A percentile compares a stretch with the other conserved stretches of the same genome.
phyloP scores from a whole-genome alignment of 2,113 vertebrate species.

The Pan troglodytes region NHGRI_mPanTro3-v2.1_pri NC_072402.2:27580001-27580500 shows the following conservation, averaged over 20 bases:
- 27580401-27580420: background rate
- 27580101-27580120: background rate
- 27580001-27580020: background rate
- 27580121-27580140: background rate
- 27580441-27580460: background rate
- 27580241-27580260: background rate
- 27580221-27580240: background rate
- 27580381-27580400: conserved; percentile 16
- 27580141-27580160: background rate
- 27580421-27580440: background rate
- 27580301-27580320: background rate
- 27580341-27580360: background rate
- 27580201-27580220: background rate
- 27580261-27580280: background rate
- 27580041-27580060: background rate
- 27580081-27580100: background rate
- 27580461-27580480: background rate
- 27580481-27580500: background rate
- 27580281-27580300: background rate
- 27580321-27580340: background rate
- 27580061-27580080: background rate
- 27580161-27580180: background rate
- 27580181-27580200: background rate
- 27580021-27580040: background rate
- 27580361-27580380: background rate